These are phyloP conservation scores for Endotricha flammealis DNA, from an alignment of 2,888 invertebrate genomes.

Conservation along the genomic window DNA sequence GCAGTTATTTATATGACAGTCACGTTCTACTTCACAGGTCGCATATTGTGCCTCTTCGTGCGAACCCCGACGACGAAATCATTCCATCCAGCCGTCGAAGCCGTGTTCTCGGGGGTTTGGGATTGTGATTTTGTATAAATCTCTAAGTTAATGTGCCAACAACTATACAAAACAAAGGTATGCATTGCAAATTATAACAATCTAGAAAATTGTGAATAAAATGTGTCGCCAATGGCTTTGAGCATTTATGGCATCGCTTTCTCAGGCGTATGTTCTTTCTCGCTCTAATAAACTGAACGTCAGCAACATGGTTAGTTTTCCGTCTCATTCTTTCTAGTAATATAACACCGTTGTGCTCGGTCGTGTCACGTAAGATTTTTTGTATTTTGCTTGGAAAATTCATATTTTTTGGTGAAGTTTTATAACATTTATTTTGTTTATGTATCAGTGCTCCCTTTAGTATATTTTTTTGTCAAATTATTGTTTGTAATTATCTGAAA, in stretches of 20 bases:
- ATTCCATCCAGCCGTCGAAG: constrained; percentile 79
- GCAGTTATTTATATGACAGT: constrained; percentile 28
- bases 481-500: constrained; percentile 39
- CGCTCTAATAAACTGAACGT: constrained; percentile 55
- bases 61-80: constrained; percentile 75
- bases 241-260: constrained; percentile 78
- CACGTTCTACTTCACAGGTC: constrained; percentile 45
- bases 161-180: constrained; percentile 72
- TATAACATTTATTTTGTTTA: constrained; percentile 36
- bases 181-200: constrained; percentile 34
- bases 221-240: constrained; percentile 57
- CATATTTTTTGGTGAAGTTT: constrained; percentile 48
- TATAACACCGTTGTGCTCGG: constrained; percentile 78
- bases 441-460: constrained; percentile 35
- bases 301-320: constrained; percentile 59
- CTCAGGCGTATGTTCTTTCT: constrained; percentile 66
- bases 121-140: constrained; percentile 71
- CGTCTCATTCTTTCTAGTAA: constrained; percentile 73
- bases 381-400: constrained; percentile 60
- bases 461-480: constrained; percentile 34
- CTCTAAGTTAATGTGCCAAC: constrained; percentile 73
- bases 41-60: constrained; percentile 62
- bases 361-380: constrained; percentile 78
- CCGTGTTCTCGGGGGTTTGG: constrained; percentile 76
- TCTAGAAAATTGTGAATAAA: constrained; percentile 38